These are phyloP conservation scores for Amazonetta brasiliensis DNA, from an alignment of 2,797 vertebrate species.

Conservation along the genomic window DNA sequence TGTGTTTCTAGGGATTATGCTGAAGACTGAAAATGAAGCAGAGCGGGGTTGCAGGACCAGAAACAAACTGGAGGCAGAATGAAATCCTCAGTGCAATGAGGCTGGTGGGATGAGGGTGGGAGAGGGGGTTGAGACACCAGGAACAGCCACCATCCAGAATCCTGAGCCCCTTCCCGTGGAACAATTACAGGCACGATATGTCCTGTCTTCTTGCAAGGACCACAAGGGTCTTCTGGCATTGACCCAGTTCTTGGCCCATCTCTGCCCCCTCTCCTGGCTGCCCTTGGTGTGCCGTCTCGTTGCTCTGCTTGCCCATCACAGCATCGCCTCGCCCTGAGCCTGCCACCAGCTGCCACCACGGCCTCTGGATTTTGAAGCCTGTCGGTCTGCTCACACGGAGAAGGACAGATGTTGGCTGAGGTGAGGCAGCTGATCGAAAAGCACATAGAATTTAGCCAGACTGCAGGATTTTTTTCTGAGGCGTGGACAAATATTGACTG, in stretches of 20 bases:
- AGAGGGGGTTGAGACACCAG: not conserved
- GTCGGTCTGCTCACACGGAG: accelerated
- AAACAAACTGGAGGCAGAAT: not conserved
- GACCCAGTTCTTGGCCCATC: too few species aligned
- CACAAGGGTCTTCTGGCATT: not conserved
- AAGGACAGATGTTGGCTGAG: not conserved
- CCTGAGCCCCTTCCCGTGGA: not conserved
- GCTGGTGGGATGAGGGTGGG: not conserved
- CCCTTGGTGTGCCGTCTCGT: not conserved
- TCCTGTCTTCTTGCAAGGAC: not conserved
- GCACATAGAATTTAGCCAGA: not conserved
- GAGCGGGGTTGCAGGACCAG: accelerated
- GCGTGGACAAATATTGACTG: not conserved
- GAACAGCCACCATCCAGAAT: not conserved
- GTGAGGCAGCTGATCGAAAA: not conserved
- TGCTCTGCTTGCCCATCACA: not conserved
- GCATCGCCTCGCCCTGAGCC: not conserved
- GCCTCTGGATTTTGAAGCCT: not conserved
- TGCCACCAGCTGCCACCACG: accelerated
- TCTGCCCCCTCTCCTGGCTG: not conserved
- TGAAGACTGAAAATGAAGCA: not conserved
- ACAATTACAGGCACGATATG: not conserved
- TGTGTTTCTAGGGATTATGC: not conserved
- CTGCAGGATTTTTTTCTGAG: not conserved
- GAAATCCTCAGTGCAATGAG: accelerated